Percentiles rank a stretch among this genome's conserved stretches.
Conservation (phyloP, 53 echinoderm and acorn worm genomes). For the Actinopyga echinites region DNA sequence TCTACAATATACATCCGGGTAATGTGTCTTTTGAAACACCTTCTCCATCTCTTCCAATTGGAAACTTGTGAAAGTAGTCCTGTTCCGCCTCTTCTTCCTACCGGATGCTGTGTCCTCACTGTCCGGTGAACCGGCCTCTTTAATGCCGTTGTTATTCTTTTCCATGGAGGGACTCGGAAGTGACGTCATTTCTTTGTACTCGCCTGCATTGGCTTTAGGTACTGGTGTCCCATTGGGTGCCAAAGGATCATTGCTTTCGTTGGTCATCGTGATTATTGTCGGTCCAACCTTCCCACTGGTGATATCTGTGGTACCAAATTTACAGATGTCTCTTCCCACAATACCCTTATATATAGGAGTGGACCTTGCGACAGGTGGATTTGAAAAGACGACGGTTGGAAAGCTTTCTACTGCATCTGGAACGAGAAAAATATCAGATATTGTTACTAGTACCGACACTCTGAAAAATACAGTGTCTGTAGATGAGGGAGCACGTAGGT, state of each 20-base stretch:
- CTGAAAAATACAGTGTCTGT: too few relatives aligned
- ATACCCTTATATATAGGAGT: too few relatives aligned
- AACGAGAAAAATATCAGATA: too few relatives aligned
- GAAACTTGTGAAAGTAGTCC: slow-evolving; percentile 94
- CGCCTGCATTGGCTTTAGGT: slow-evolving; percentile 3
- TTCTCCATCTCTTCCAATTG: slow-evolving; percentile 99
- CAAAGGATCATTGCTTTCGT: slow-evolving; percentile 5
- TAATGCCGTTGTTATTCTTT: slow-evolving; percentile 54
- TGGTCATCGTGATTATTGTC: neutral
- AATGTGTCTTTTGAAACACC: slow-evolving; percentile 97
- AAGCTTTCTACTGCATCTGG: too few relatives aligned
- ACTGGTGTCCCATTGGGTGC: neutral
- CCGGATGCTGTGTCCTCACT: slow-evolving; percentile 65
- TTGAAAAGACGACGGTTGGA: too few relatives aligned
- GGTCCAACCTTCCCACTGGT: neutral
- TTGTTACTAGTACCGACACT: too few relatives aligned
- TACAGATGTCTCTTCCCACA: too few relatives aligned
- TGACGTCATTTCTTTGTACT: slow-evolving; percentile 43
- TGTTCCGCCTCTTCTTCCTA: slow-evolving; percentile 87
- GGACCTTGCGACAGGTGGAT: too few relatives aligned
- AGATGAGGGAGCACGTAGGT: too few relatives aligned
- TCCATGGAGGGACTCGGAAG: slow-evolving; percentile 52
- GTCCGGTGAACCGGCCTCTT: slow-evolving; percentile 54
- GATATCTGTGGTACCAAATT: neutral
- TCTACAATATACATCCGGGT: slow-evolving; percentile 94